These are phyloP conservation scores for Narcine bancroftii DNA, from an alignment of 2,113 vertebrate genomes.

Conservation along the genomic window DNA sequence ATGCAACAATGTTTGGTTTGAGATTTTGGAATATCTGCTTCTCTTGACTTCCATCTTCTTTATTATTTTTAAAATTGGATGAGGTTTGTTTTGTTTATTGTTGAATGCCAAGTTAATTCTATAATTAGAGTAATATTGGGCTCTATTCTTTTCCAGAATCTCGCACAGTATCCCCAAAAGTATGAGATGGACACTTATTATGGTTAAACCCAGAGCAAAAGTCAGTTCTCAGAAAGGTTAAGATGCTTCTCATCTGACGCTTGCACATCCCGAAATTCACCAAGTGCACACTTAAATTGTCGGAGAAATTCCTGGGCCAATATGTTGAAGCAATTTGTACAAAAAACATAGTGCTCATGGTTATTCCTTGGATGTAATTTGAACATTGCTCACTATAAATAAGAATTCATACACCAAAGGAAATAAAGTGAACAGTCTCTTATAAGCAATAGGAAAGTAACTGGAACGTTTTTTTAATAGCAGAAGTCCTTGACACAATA, in stretches of 20 bases:
- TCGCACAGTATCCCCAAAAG: constrained; percentile 32
- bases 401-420: constrained; percentile 6
- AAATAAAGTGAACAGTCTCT: not conserved
- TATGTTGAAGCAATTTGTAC: not conserved
- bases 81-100: constrained; percentile 4
- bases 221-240: constrained; percentile 35
- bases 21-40: not conserved
- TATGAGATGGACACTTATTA: constrained; percentile 36
- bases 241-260: constrained; percentile 26
- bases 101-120: constrained; percentile 22
- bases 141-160: constrained; percentile 36
- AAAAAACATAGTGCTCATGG: constrained; percentile 13
- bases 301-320: constrained; percentile 26
- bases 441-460: not conserved
- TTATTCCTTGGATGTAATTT: not conserved
- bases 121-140: constrained; percentile 37
- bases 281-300: constrained; percentile 29
- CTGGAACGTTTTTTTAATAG: not conserved
- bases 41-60: not conserved
- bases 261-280: constrained; percentile 18
- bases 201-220: constrained; percentile 27
- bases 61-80: not conserved
- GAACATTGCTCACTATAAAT: not conserved
- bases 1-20: not conserved
- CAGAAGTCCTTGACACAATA: not conserved